Base-by-base conservation (phyloP, 2,888 invertebrate species). In the Drosophila mimica region DNA sequence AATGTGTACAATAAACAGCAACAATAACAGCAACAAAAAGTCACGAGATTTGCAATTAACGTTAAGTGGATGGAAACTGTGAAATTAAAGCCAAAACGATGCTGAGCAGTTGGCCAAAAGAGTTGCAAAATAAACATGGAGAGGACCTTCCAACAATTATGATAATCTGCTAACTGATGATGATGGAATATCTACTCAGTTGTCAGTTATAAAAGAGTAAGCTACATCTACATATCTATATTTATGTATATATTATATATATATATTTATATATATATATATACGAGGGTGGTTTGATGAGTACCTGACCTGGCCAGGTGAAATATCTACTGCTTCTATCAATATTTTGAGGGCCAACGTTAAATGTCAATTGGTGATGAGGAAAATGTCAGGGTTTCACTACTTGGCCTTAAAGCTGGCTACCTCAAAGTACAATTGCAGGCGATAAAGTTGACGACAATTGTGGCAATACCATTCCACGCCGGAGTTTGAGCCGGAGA, bases 381-480 rank as follows among this genome's bases (percentile, higher is more conserved):
- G 5, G 30, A 5, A 40, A 13, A 7, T 36, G 36, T n/a, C 11
- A 5, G 9, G 57, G 11, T 31, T 31, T 8, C 31, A 31, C 25
- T 20, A 40, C 56, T 13, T 54, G 28, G 64, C 63, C 48, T 59
- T 76, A 33, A 25, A 36, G 6, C 34, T 69, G 71, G 72, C 76
- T 88, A 92, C 93, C 93, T 92, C 91, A 73, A 92, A 92, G 87
- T 92, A 93, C 76, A 93, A 83, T 74, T 92, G 92, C 76, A 93
- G 81, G 62, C 92, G 89, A 88, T 92, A 92, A 85, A 93, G 83
- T 68, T 91, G 85, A 69, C 91, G 91, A 88, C 93, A 93, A 65
- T 82, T 86, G 62, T 68, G 81, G 78, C 93, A 93, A 81, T 92
- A 93, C 93, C 93, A 93, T 78, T 92, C 92, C 68, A 88, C 20